Base-by-base conservation (phyloP, 2,797 vertebrate genomes). In the Thunnus albacares region DNA sequence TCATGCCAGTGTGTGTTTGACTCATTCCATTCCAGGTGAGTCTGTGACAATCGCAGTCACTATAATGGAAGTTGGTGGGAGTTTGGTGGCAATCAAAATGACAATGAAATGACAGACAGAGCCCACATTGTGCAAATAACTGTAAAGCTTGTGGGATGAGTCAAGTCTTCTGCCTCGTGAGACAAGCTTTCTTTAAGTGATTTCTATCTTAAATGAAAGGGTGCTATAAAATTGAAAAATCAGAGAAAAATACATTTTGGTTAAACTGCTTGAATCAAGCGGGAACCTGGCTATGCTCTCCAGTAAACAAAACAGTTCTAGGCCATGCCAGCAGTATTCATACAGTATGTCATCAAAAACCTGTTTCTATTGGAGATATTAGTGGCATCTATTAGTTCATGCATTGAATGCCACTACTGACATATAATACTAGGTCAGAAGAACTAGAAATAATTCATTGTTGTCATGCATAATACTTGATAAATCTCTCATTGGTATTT, bases 71-170 rank as follows among this genome's bases (percentile, higher is more conserved):
- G 84, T 79, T 85, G 81, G 83, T 68, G 80, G 89, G 84, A 75
- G 75, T 76, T 79, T 77, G 65, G 55, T 84, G 80, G 87, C 81
- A 87, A 91, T 92, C 88, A 92, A 92, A 90, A 91, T 92, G 90
- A 92, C 90, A 92, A 93, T 93, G 81, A 87, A 83, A 88, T 73
- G 82, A 88, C 78, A 90, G 80, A 87, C 72, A 84, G 84, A 82
- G 76, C 73, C 87, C 68, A 41, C 72, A 72, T 75, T 74, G 80
- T 76, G 87, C 81, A 89, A 93, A 92, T 89, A 92, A 77, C 73
- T 74, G 57, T 76, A 70, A 74, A 72, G 72, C 77, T 64, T 64
- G 38, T 47, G 60, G 75, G 63, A 45, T 75, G 81, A 87, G 68
- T 78, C 67, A 55, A 86, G 77, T 62, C 3, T 22, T 64, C 68